Base-by-base conservation (phyloP, 1,140 invertebrate genomes). In the Ceratitis capitata region DNA sequence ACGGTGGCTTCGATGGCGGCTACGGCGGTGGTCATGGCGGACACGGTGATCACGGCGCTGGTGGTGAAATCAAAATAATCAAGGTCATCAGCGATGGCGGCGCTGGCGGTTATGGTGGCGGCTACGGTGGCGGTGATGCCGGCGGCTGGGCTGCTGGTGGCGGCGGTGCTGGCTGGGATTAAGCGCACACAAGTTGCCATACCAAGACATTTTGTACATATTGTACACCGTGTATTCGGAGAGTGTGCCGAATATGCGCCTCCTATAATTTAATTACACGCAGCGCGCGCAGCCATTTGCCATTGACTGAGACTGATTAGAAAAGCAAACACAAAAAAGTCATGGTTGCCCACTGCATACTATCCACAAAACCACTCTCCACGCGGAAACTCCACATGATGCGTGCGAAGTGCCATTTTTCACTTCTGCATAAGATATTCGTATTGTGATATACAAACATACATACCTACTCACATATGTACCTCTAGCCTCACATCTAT, bases 31-130 rank as follows among this genome's bases (percentile, higher is more conserved):
- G 14, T 32, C 35, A 23, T 26, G 56, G 61, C 3, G 29, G 29
- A 29, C 23, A 32, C 29, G 85, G 64, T 45, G 64, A 32, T 61
- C 26, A 61, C 26, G 58, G 58, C 16, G 58, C 23, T 16, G 58
- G 58, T 26, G 23, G 61, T 26, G 83, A 78, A 84, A 83, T 86
- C 12, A 89, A 89, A 45, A 88, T 89, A 69, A 85, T 88, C n/a
- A 89, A 89, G 83, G 86, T 88, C 61, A 88, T 89, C 47, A 86
- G 89, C 53, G 86, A 85, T 42, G 82, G 69, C 19, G 87, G 84
- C 14, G 61, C 29, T 35, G 86, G 86, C 19, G 82, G 78, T 32
- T 84, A 84, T 45, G 85, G 87, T 49, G 87, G 88, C 35, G 53
- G 84, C 45, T 61, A 83, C 32, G 85, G 83, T 49, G 86, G 85